Base-by-base conservation (phyloP, 2,113 vertebrate species). In the Neopipo cinnamomea region DNA sequence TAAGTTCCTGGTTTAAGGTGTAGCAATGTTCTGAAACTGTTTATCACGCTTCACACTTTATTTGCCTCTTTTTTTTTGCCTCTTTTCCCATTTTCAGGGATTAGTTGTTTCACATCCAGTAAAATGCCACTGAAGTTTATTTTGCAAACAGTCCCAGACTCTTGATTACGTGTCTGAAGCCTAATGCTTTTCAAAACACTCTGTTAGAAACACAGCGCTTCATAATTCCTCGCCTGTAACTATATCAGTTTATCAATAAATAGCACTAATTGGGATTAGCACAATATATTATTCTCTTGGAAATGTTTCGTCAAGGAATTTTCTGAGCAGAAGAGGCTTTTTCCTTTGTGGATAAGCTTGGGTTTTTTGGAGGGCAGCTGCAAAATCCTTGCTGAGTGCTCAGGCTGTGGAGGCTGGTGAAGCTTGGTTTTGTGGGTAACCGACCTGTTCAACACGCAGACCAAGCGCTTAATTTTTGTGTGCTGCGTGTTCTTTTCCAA, bases 401-500 rank as follows among this genome's bases (percentile, higher is more conserved):
- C 42, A 89, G 76, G 52, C 61, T 55, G 53, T 70, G 83, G 68
- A 93, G 97, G 73, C 92, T 96, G 88, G 82, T 41, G 62, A 91
- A 96, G 58, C 65, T 95, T 97, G 93, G 86, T 91, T 96, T 97
- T 94, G 94, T 97, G 94, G 89, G 72, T 97, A 92, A 93, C 87
- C 81, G 89, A 83, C 92, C 84, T 95, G 78, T 96, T 95, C 80
- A 96, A 91, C n/a, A 76, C 87, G 89, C 30, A 85, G 87, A 89
- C 75, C 27, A 83, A 86, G 28, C 18, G 37, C 78, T 96, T 81
- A 61, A 44, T 82, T 95, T 97, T 89, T 97, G 44, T 78, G 63
- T 93, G 82, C 79, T 91, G 8, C 90, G 52, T 92, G 41, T 91
- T 85, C 56, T 81, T 96, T 94, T 91, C 73, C 52, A 75, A 75